phyloP scores from a whole-genome alignment of 1,140 invertebrate genomes.

The Dreissena polymorpha region DNA sequence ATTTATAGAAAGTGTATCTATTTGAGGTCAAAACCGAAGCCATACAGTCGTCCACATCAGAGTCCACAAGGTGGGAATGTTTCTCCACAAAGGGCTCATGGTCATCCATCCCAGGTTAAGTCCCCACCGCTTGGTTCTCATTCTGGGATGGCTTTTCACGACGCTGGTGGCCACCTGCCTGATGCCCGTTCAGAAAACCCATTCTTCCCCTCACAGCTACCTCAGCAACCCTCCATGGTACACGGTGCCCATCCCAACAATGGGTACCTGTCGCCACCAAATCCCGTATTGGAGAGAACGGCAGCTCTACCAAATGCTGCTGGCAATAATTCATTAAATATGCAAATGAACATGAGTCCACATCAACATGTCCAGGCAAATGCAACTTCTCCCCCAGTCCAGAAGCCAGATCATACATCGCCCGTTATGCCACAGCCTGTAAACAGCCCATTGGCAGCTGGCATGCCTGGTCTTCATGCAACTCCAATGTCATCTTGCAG shows the following conservation, averaged over 20 bases:
- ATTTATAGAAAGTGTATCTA: constrained; percentile 77
- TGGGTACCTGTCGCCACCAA: constrained; percentile 49
- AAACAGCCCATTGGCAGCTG: constrained; percentile 40
- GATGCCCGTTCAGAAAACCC: constrained; percentile 32
- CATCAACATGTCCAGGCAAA: constrained; percentile 40
- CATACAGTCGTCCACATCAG: constrained; percentile 61
- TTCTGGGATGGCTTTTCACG: constrained; percentile 38
- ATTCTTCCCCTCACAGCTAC: constrained; percentile 51
- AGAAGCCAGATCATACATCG: constrained; percentile 35
- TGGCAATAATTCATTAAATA: constrained; percentile 24
- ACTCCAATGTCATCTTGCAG: constrained; percentile 34
- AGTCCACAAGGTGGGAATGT: constrained; percentile 36
- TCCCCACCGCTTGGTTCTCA: constrained; percentile 36
- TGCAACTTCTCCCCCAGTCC: constrained; percentile 29
- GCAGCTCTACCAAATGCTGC: constrained; percentile 33
- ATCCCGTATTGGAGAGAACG: constrained; percentile 29
- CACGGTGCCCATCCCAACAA: constrained; percentile 35
- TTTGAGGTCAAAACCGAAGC: constrained; percentile 72
- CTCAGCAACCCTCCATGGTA: constrained; percentile 37
- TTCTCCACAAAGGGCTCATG: constrained; percentile 27
- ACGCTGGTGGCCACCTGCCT: constrained; percentile 31
- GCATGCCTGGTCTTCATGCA: constrained; percentile 33
- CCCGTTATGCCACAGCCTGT: constrained; percentile 43
- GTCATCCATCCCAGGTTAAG: constrained; percentile 8
- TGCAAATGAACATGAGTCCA: constrained; percentile 52